A percentile compares a stretch with the other conserved stretches of the same genome.
These are phyloP conservation scores for Euproctis similis DNA, from an alignment of 2,888 invertebrate species.

Conservation along the genomic window DNA sequence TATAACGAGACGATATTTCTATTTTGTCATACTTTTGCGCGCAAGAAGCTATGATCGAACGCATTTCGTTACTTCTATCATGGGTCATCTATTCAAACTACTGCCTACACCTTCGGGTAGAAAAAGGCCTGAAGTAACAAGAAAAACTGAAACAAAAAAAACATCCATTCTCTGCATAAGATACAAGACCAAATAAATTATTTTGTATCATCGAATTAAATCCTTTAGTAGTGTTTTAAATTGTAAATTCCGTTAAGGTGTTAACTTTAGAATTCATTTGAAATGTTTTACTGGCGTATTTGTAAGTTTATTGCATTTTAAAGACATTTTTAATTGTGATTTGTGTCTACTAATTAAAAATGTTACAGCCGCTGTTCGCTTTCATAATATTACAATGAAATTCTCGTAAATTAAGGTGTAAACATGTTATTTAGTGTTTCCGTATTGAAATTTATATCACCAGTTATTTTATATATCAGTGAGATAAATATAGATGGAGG, in stretches of 20 bases:
- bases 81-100: no score
- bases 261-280: slow-evolving; percentile 32
- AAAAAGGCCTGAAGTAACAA: no score
- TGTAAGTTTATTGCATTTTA: slow-evolving; percentile 41
- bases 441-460: neutral
- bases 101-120: no score
- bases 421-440: slow-evolving; percentile 10
- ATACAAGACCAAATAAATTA: neutral
- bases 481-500: no score
- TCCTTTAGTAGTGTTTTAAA: slow-evolving; percentile 16
- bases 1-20: no score
- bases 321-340: slow-evolving; percentile 52
- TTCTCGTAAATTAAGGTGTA: slow-evolving; percentile 23
- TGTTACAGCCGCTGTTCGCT: slow-evolving; percentile 24
- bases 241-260: slow-evolving; percentile 20
- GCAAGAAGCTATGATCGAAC: no score
- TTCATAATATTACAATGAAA: no score
- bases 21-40: no score
- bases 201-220: slow-evolving; percentile 15
- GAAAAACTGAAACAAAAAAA: no score
- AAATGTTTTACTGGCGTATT: slow-evolving; percentile 46
- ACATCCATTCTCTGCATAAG: no score
- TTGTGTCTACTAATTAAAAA: slow-evolving; percentile 40
- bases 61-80: no score
- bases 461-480: no score